Conservation (phyloP, 1,140 invertebrate species). For the Apocrypta bakeri region DNA sequence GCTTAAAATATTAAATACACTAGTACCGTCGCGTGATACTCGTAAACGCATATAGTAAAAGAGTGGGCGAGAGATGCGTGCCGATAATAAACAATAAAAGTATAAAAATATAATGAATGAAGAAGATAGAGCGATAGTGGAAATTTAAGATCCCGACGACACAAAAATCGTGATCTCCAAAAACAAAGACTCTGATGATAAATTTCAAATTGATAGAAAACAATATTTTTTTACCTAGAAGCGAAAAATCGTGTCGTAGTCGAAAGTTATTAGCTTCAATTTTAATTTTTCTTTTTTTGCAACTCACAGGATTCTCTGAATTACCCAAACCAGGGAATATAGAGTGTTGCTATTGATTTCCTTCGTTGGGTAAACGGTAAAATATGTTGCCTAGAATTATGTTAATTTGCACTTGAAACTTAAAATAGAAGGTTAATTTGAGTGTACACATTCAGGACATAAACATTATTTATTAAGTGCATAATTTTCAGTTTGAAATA, state of each 20-base stretch:
- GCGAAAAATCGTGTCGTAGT: conserved; percentile 12
- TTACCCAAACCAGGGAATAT: conserved; percentile 28
- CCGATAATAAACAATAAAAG: conserved; percentile 27
- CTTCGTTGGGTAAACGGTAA: background rate
- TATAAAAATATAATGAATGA: conserved; percentile 3
- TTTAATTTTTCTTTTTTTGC: conserved; percentile 12
- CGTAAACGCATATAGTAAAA: background rate
- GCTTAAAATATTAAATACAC: conserved; percentile 7
- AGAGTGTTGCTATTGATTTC: background rate
- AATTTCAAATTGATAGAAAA: conserved; percentile 38
- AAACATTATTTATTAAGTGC: conserved; percentile 9
- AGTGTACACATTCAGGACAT: background rate
- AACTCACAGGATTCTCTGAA: conserved; percentile 22
- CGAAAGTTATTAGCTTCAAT: conserved; percentile 2
- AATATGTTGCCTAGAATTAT: background rate
- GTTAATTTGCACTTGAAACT: conserved; percentile 6
- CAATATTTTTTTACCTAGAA: conserved; percentile 46
- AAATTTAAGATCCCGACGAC: conserved; percentile 43
- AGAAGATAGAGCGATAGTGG: conserved; percentile 51
- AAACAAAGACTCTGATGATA: conserved; percentile 45
- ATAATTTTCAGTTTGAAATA: background rate
- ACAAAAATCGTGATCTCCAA: conserved; percentile 46
- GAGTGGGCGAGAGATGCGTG: background rate
- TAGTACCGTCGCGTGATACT: background rate
- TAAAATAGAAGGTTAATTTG: background rate